Evolutionary conservation across 2,797 vertebrate species (phyloP), one percentile per base, ranked within the genome.

Genomic region (Acipenser transmontanus): DNA sequence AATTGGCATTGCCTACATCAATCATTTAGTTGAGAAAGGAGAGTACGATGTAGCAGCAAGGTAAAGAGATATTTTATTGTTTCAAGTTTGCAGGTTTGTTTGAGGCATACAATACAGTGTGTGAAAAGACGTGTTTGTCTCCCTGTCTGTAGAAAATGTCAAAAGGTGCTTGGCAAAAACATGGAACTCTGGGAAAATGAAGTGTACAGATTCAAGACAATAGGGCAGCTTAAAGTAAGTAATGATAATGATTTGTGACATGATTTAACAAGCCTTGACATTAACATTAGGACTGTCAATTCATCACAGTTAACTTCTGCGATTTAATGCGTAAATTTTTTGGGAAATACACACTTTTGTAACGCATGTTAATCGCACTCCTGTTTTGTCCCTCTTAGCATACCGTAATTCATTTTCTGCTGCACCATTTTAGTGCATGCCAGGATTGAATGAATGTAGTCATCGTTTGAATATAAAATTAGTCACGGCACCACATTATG

Each of bases 181-280:
- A 95, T 97, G 89, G 94, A 95, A 66, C 88, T 99, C 12, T 99
- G 97, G 97, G 97, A 99, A 82, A 96, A 96, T 75, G 94, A 99
- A 87, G 97, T 98, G 17, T 97, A 96, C 80, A 90, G 93, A 68
- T 99, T 99, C 81, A 99, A 95, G 87, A 95, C 93, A 81, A 98
- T 99, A 67, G 95, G 95, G 49, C 97, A 99, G 73, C 82, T 99
- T 63, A 99, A 98, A 90, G 97, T 93, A 83, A 76, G 79, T 71
- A 17, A 47, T 20, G 6, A n/a, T 9, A 10, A 34, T 34, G 34
- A 34, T 34, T 9, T 6, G 5, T 34, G 7, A 7, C 50, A 51
- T 9, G 50, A 52, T 52, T 52, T 52, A 52, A 52, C 50, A 52
- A 52, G 12, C 12, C 50, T 8, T 4, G 50, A 52, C 50, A 8